phyloP scores from a whole-genome alignment of 2,797 vertebrate genomes.

The Paguma larvata region DNA sequence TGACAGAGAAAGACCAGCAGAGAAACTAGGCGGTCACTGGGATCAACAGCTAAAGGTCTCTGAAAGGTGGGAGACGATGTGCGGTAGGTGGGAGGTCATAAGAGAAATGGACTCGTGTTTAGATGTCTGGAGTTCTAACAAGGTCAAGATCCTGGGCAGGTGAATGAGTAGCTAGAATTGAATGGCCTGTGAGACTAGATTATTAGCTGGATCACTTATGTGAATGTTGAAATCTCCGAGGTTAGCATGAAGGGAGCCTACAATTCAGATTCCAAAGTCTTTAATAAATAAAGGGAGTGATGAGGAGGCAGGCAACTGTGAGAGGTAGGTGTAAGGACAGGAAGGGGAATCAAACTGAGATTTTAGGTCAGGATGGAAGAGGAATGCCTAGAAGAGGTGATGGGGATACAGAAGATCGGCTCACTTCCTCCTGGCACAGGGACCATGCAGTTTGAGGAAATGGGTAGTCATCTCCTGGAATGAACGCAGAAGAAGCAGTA shows the following conservation, averaged over 20 bases:
- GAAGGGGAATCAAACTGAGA: not conserved
- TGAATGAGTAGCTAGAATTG: not conserved
- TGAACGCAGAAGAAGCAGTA: not conserved
- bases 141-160: not conserved
- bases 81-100: not conserved
- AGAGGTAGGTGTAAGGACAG: not conserved
- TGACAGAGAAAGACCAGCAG: not conserved
- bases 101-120: not conserved
- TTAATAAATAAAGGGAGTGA: not conserved
- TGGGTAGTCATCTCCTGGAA: not conserved
- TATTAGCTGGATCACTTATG: not conserved
- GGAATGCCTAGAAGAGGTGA: not conserved
- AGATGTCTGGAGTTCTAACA: not conserved
- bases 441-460: not conserved
- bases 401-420: not conserved
- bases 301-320: not conserved
- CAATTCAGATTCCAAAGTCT: not conserved
- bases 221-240: not conserved
- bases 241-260: not conserved
- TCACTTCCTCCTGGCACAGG: not conserved
- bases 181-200: not conserved
- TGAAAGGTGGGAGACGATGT: not conserved
- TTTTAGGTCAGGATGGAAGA: not conserved
- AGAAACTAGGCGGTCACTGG: not conserved
- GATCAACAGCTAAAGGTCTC: not conserved